A percentile compares a stretch with the other conserved stretches of the same genome.
Conservation (phyloP, 2,888 invertebrate species). For the Clunio marinus region DNA sequence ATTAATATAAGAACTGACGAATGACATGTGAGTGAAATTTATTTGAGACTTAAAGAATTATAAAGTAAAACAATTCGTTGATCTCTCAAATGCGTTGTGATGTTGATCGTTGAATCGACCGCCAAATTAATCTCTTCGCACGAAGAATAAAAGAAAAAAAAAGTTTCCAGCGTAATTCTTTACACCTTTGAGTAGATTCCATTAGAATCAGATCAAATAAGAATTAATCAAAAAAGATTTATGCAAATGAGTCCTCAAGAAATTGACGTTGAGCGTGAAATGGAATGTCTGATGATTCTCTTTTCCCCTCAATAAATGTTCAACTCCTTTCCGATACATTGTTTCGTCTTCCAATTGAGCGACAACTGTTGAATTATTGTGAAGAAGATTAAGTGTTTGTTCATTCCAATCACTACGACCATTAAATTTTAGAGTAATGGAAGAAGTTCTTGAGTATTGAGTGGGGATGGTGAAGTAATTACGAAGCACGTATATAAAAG, state of each 20-base stretch:
- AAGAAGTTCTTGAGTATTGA: background rate
- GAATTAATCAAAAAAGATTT: slow-evolving; percentile 17
- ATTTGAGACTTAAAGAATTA: no score
- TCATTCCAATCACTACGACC: background rate
- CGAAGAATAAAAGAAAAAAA: background rate
- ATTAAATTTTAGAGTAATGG: slow-evolving; percentile 8
- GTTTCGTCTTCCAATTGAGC: slow-evolving; percentile 10
- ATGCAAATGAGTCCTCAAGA: slow-evolving; percentile 19
- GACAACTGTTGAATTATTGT: background rate
- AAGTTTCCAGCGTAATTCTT: no score
- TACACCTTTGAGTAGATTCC: no score
- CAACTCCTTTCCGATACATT: no score
- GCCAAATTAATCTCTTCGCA: background rate
- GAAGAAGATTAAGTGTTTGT: slow-evolving; percentile 1
- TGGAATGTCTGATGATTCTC: slow-evolving; percentile 8
- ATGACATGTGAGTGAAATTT: no score
- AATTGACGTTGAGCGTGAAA: slow-evolving; percentile 1
- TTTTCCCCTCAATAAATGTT: background rate
- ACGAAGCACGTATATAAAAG: slow-evolving; percentile 1
- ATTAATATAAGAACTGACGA: no score
- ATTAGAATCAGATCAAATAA: background rate
- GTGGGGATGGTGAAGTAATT: background rate
- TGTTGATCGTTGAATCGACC: no score
- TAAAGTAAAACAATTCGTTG: no score
- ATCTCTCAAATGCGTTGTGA: no score